phyloP scores from a whole-genome alignment of 2,888 invertebrate genomes.

The Agrochola lota region DNA sequence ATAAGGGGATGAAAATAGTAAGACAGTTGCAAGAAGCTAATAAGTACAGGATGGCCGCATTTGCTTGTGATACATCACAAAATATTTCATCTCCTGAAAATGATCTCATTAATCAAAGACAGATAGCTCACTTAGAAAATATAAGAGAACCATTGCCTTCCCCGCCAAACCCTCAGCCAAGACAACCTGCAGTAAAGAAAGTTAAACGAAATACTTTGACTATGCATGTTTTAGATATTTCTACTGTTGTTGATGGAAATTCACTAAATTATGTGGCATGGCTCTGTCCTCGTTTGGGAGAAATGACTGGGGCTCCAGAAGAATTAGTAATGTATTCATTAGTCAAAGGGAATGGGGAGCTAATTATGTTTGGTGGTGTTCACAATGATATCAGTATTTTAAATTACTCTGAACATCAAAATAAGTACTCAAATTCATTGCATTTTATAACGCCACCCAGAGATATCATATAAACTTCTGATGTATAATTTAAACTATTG shows the following conservation, averaged over 20 bases:
- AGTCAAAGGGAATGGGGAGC: constrained; percentile 96
- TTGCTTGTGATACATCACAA: constrained; percentile 85
- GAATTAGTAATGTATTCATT: constrained; percentile 97
- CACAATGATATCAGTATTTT: constrained; percentile 93
- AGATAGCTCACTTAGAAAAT: constrained; percentile 86
- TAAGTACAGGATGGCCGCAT: constrained; percentile 89
- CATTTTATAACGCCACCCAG: constrained; percentile 94
- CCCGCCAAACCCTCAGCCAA: constrained; percentile 77
- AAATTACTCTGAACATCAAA: constrained; percentile 90
- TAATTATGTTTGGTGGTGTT: constrained; percentile 99
- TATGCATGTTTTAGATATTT: constrained; percentile 96
- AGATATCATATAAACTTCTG: constrained; percentile 91
- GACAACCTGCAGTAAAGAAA: constrained; percentile 90
- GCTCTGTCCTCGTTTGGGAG: constrained; percentile 92
- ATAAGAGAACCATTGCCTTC: constrained; percentile 81
- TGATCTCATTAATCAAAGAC: constrained; percentile 88
- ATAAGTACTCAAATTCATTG: constrained; percentile 94
- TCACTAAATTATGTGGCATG: constrained; percentile 92
- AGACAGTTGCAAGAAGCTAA: constrained; percentile 88
- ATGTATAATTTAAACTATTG: constrained; percentile 29
- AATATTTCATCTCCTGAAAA: constrained; percentile 83
- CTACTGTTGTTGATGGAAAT: constrained; percentile 92
- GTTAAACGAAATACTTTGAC: constrained; percentile 93
- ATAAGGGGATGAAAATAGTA: constrained; percentile 87
- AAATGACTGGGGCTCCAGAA: constrained; percentile 94